Conservation (phyloP, 2,797 vertebrate species). For the Xenopus petersii region DNA sequence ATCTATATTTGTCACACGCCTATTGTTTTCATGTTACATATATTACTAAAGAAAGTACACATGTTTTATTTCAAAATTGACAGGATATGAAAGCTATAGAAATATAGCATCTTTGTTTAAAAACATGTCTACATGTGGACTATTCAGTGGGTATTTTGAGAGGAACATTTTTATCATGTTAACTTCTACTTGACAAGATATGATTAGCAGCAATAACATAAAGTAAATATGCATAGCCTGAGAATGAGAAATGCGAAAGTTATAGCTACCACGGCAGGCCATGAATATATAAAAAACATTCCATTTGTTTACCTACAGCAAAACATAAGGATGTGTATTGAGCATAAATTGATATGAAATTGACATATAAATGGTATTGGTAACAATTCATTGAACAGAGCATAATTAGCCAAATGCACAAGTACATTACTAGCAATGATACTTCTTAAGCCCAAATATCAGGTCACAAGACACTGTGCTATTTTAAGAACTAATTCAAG, state of each 20-base stretch:
- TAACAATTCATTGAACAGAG: conserved; percentile 59
- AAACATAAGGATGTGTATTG: conserved; percentile 55
- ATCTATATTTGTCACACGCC: too few species aligned
- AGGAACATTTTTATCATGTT: background rate
- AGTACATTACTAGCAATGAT: conserved; percentile 55
- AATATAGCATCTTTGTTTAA: background rate
- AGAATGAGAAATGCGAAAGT: conserved; percentile 18
- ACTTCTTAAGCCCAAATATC: conserved; percentile 48
- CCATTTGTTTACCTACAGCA: conserved; percentile 51
- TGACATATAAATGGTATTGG: conserved; percentile 58
- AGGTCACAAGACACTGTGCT: conserved; percentile 29
- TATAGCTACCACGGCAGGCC: conserved; percentile 32
- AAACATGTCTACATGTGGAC: background rate
- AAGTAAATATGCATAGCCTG: conserved; percentile 18
- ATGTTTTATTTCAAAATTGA: too few species aligned
- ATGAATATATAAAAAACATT: conserved; percentile 41
- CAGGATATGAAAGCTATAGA: background rate
- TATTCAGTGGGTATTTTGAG: background rate
- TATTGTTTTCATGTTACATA: too few species aligned
- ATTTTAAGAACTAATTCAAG: conserved; percentile 29
- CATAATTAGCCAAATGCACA: conserved; percentile 55
- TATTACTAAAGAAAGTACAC: too few species aligned
- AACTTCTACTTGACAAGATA: background rate
- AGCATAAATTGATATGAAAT: conserved; percentile 49
- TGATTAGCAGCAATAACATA: conserved; percentile 21